These are phyloP conservation scores for Gymnosoma rotundatum DNA, from an alignment of 2,888 invertebrate genomes.

Conservation along the genomic window DNA sequence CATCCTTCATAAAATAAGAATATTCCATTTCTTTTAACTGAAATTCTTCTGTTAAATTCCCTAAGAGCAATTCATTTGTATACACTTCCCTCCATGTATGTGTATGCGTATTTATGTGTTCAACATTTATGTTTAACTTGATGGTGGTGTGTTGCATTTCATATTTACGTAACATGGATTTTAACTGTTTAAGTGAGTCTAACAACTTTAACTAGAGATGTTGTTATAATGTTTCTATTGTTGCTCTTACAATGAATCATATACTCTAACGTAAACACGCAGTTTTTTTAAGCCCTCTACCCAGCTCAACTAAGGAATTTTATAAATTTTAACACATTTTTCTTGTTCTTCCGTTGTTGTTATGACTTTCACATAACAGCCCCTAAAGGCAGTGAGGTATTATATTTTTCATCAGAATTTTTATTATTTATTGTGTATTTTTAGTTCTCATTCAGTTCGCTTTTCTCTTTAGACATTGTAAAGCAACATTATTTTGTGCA, in stretches of 20 bases:
- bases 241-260: conserved; percentile 3
- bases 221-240: conserved; percentile 5
- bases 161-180: conserved; percentile 40
- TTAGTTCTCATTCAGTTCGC: too few species aligned
- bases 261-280: background rate
- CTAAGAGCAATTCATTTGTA: background rate
- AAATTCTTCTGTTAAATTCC: conserved; percentile 18
- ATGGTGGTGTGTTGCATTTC: conserved; percentile 51
- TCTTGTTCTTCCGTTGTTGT: background rate
- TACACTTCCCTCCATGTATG: background rate
- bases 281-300: conserved; percentile 37
- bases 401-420: background rate
- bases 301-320: conserved; percentile 28
- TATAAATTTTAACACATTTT: conserved; percentile 63
- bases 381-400: conserved; percentile 33
- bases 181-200: conserved; percentile 42
- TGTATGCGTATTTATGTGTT: background rate
- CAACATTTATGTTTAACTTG: conserved; percentile 33
- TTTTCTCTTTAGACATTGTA: too few species aligned
- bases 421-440: background rate
- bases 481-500: too few species aligned
- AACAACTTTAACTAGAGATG: conserved; percentile 9
- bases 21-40: background rate
- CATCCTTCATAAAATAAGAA: conserved; percentile 36
- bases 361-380: background rate